Evolutionary conservation across 2,888 invertebrate genomes (phyloP), one percentile per base, ranked within the genome.

Genomic region (Coleophora deauratella): DNA sequence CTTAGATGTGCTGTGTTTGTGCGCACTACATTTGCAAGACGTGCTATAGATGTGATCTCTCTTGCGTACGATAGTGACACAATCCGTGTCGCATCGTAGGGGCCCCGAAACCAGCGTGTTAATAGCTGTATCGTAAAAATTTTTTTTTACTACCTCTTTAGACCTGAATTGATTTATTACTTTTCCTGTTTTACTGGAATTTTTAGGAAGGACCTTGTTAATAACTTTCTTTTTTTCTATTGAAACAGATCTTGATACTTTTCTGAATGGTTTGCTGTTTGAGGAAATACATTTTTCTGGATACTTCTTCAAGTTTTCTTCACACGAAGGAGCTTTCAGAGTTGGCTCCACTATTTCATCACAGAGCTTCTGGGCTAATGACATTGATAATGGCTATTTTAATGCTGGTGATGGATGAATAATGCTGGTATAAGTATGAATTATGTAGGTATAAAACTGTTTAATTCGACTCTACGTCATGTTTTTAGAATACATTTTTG

Each of bases 331-430:
- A 7, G 54, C 45, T 37, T 57, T 59, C 13, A 63, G 30, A 40
- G 52, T 49, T 32, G 69, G 62, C 34, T 72, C 64, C 40, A 72
- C 72, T 34, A 75, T 66, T 45, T 73, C 70, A 45, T 65, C 50
- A 42, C 71, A 73, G 40, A 78, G 61, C 52, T 60, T 64, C 54
- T 66, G 63, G 41, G 72, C 71, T 57, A 72, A 50, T 49, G 75
- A 67, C 73, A 44, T 44, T 44, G 27, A 36, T 31, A 38, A 21
- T 28, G 21, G 32, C 7, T 33, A 38, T 13, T 11, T 30, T 13
- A 14, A 27, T 27, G n/a, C 12, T 36, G 9, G 13, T n/a, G 9
- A 11, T 35, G 9, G 9, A 14, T 14, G 12, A 10, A 35, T 9
- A 3, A 33, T 10, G 8, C 8, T 3, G 7, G 11, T 33, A 8